A percentile compares a stretch with the other conserved stretches of the same genome.
Evolutionary conservation across 2,888 invertebrate species (phyloP).

Genomic region (Agrochola litura): DNA sequence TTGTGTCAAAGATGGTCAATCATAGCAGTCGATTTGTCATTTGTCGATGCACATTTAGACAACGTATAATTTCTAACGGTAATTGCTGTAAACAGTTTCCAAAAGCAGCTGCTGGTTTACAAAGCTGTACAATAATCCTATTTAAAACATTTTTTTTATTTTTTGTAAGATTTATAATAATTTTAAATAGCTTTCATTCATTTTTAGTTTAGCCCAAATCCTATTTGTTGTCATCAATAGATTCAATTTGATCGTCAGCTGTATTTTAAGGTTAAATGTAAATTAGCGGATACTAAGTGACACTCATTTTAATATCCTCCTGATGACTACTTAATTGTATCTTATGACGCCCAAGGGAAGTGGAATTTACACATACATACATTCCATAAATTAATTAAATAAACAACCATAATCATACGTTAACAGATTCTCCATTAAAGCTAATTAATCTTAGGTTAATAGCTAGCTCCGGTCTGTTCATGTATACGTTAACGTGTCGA

Average conservation of each 20-base stretch:
- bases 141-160: neutral
- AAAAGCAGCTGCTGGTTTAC: neutral
- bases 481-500: neutral
- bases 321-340: neutral
- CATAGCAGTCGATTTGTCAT: slow-evolving; percentile 6
- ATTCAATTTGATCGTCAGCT: neutral
- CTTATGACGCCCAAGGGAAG: slow-evolving; percentile 2
- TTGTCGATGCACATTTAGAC: neutral
- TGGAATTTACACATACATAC: neutral
- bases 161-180: neutral
- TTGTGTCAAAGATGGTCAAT: neutral
- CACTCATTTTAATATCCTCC: neutral
- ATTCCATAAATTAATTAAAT: neutral
- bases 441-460: neutral
- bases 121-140: neutral
- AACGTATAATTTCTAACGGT: neutral
- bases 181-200: neutral
- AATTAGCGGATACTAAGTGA: neutral
- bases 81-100: neutral
- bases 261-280: neutral
- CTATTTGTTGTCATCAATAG: neutral
- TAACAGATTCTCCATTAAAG: neutral
- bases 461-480: neutral
- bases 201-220: neutral
- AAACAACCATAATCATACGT: neutral